Evolutionary conservation across 2,113 vertebrate species (phyloP), one percentile per base, ranked within the genome.

Genomic region (Apeltes quadracus): DNA sequence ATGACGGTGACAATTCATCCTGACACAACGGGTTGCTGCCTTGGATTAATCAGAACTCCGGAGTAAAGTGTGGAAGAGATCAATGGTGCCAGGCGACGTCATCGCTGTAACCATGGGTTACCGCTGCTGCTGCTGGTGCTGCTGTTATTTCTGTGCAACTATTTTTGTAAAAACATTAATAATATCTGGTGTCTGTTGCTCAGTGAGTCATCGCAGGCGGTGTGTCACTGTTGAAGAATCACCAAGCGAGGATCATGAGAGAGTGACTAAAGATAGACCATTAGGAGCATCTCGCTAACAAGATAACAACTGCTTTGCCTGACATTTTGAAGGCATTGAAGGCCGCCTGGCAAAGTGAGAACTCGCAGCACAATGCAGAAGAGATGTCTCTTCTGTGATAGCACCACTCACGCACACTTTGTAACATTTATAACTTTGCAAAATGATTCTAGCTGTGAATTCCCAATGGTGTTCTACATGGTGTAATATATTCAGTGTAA

Each of bases 131-230:
- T 75, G 75, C 89, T 43, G 77, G 82, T 27, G 75, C 79, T 69
- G 84, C 83, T 76, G 75, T 86, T 89, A 89, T 87, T 88, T 75
- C 80, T 62, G 76, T 78, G 82, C 57, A 87, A 90, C 82, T 93
- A 89, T 91, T 91, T 92, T 82, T 84, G 89, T 84, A 77, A 75
- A 88, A 85, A 82, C 88, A 92, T 92, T 91, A 90, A 89, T 91
- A 90, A 89, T 83, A 77, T 70, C 74, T 51, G 79, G 86, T 89
- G 87, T 87, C 86, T 87, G 82, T 70, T 86, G 82, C 84, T 76
- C 75, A 72, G 81, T 90, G 90, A 93, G 87, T 92, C 91, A 91
- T 86, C 67, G 23, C 75, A 82, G 86, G 80, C 39, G 63, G 76
- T 86, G 84, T 78, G 85, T 78, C 86, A 79, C 67, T 66, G 81